Evolutionary conservation across 2,113 vertebrate species (phyloP).

Genomic region (Rattus norvegicus): DNA sequence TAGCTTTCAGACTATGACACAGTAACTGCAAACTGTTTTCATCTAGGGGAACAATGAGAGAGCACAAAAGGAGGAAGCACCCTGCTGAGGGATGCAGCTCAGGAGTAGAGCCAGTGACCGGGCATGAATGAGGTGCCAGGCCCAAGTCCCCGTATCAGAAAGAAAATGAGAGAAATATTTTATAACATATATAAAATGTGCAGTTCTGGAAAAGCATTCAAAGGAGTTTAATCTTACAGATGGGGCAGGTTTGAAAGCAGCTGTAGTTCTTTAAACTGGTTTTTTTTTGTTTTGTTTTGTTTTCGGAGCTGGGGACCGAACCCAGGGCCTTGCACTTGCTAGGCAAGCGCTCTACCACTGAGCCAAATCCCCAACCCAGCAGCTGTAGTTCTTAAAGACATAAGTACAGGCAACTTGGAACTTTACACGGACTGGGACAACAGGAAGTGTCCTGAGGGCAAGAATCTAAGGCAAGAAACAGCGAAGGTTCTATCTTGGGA

Average conservation of each 20-base stretch:
- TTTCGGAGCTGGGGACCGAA: too few species aligned
- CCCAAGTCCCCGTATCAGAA: not conserved
- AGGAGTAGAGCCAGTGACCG: not conserved
- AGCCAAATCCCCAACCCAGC: too few species aligned
- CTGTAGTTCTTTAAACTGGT: not conserved
- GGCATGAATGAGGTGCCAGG: not conserved
- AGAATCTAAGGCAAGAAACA: not conserved
- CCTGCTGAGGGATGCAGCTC: too few species aligned
- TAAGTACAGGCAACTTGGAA: too few species aligned
- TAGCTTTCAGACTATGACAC: not conserved
- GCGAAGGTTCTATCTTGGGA: not conserved
- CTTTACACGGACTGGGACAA: not conserved
- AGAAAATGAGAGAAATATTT: not conserved
- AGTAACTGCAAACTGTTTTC: too few species aligned
- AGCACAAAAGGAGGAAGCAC: too few species aligned
- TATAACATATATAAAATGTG: not conserved
- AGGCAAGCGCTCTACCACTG: too few species aligned
- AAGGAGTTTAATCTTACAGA: not conserved
- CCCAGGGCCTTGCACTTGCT: too few species aligned
- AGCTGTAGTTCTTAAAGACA: not conserved
- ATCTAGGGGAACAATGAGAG: not conserved
- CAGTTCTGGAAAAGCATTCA: not conserved
- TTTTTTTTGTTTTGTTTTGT: too few species aligned
- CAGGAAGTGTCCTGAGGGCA: not conserved
- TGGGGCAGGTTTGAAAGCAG: not conserved